Evolutionary conservation across 1,140 invertebrate genomes (phyloP).

Genomic region (Thaumatotibia leucotreta): DNA sequence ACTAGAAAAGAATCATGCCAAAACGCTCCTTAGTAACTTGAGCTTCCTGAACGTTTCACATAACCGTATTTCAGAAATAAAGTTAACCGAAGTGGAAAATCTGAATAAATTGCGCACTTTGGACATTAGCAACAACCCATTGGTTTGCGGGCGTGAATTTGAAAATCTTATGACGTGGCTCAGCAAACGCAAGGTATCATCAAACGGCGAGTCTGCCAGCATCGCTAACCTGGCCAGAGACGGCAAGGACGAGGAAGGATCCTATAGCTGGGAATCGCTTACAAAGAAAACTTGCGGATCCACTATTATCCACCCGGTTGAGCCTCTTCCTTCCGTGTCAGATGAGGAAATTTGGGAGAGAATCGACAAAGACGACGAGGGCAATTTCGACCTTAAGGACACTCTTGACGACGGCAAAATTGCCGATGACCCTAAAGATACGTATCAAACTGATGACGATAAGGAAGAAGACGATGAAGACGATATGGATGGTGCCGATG

Average conservation of each 20-base stretch:
- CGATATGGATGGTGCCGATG: conserved; percentile 42
- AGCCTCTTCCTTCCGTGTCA: conserved; percentile 50
- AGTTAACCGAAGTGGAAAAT: conserved; percentile 74
- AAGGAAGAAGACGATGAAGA: conserved; percentile 25
- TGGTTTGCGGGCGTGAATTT: conserved; percentile 79
- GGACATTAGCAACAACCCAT: conserved; percentile 80
- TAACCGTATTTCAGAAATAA: conserved; percentile 78
- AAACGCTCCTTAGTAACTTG: conserved; percentile 69
- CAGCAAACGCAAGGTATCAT: conserved; percentile 69
- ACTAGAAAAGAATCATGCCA: conserved; percentile 63
- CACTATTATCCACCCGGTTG: conserved; percentile 44
- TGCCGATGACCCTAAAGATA: conserved; percentile 48
- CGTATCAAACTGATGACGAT: conserved; percentile 20
- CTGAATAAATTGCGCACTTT: conserved; percentile 79
- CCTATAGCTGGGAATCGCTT: conserved; percentile 66
- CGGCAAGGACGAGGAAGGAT: conserved; percentile 49
- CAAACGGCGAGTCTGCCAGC: conserved; percentile 54
- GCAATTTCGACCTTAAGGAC: conserved; percentile 59
- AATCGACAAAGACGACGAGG: conserved; percentile 69
- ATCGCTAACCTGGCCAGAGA: conserved; percentile 71
- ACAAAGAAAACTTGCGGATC: conserved; percentile 60
- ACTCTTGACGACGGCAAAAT: conserved; percentile 65
- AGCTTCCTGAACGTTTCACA: conserved; percentile 77
- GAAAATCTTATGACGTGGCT: conserved; percentile 78
- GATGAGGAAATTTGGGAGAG: conserved; percentile 76